Evolutionary conservation across 2,797 vertebrate species (phyloP), one percentile per base, ranked within the genome.

Genomic region (Gadopsis marmoratus): DNA sequence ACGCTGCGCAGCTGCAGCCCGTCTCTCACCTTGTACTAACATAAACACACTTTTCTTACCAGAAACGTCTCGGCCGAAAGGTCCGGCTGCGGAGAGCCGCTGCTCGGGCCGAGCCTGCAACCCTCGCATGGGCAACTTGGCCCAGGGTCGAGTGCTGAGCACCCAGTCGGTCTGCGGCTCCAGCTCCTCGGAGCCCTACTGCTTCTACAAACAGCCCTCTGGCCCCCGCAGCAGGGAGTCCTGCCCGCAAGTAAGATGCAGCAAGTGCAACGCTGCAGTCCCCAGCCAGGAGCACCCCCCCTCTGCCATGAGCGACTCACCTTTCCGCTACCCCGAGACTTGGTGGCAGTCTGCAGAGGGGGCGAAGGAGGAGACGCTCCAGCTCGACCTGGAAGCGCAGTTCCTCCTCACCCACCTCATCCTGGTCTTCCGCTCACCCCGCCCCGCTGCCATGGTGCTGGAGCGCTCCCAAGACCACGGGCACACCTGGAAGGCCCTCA

Each of bases 371-470:
- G 98, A 99, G 90, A 96, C 88, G 75, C 94, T 98, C 81, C 97
- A 92, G 87, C 88, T 99, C 85, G 96, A 99, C 91, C 90, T 98
- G 91, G 98, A 99, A 92, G 92, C 96, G 0, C 76, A 96, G 83
- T 99, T 99, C 93, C 97, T 97, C 91, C 96, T 99, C 86, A 98
- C 98, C 3, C 98, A 99, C 81, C 89, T 99, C 70, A 99, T 99
- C 74, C 83, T 98, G 92, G 96, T 99, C 84, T 99, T 99, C 91
- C 97, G 95, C 88, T 98, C 97, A 0, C 95, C 97, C 19, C 94
- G 98, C 62, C 98, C 98, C 0, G 96, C 96, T 2, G 96, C 96
- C 86, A 98, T 99, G 98, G 88, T 96, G 82, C 93, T 99, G 90
- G 97, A 99, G 83, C 94, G 97, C 71, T 99, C 98, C 13, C 97